A percentile compares a stretch with the other conserved stretches of the same genome.
Conservation (phyloP, 2,888 invertebrate species). For the Hedychridium roseum region DNA sequence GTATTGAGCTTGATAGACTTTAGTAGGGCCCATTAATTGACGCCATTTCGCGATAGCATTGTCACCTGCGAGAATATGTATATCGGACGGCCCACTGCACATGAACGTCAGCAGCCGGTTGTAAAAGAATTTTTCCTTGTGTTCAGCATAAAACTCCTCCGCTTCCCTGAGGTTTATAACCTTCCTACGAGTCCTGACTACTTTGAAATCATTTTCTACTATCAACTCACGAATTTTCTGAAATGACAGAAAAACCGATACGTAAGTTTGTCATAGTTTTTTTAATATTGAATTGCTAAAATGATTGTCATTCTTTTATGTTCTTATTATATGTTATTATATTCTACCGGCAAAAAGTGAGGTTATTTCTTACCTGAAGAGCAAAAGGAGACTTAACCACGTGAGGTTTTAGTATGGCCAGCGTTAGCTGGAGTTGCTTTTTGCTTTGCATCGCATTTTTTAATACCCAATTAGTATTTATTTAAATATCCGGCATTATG, state of each 20-base stretch:
- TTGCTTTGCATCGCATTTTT: conserved; percentile 41
- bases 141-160: conserved; percentile 82
- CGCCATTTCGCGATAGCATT: conserved; percentile 86
- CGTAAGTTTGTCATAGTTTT: too few species aligned
- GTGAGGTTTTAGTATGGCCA: conserved; percentile 90
- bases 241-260: conserved; percentile 34
- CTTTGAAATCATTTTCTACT: conserved; percentile 73
- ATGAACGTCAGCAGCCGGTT: conserved; percentile 83
- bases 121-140: conserved; percentile 83
- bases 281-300: too few species aligned
- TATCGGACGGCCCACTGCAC: conserved; percentile 85
- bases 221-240: conserved; percentile 75
- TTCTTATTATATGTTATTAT: neutral
- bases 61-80: conserved; percentile 79
- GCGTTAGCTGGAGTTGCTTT: conserved; percentile 70
- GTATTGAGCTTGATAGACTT: conserved; percentile 82
- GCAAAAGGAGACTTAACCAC: conserved; percentile 79
- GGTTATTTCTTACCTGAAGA: conserved; percentile 64
- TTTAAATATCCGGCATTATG: too few species aligned
- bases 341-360: neutral
- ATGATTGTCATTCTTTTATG: too few species aligned
- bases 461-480: too few species aligned
- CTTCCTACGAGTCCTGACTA: conserved; percentile 75
- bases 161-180: conserved; percentile 72
- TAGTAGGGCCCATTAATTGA: conserved; percentile 87